Evolutionary conservation across 2,113 vertebrate genomes (phyloP).

Genomic region (Asarcornis scutulata): DNA sequence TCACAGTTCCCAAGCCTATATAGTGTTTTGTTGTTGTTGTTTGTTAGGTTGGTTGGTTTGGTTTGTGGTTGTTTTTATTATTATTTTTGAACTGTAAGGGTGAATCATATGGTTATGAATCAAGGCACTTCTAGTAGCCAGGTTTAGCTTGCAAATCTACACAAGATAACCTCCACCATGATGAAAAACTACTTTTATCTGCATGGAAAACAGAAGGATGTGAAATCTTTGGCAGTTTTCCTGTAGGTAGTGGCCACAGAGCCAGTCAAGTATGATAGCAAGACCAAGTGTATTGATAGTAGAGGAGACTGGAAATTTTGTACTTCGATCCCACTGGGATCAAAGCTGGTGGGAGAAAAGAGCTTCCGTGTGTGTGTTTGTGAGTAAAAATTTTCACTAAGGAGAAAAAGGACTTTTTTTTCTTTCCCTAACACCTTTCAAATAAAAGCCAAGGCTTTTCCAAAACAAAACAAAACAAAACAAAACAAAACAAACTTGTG

Average conservation of each 20-base stretch:
- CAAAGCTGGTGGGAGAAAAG: neutral
- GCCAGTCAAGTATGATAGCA: neutral
- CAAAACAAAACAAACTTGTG: too few relatives aligned
- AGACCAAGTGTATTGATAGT: neutral
- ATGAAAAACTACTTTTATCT: neutral
- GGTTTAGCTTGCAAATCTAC: neutral
- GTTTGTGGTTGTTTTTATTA: too few relatives aligned
- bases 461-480: neutral
- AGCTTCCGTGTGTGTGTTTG: neutral
- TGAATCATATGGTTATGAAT: neutral
- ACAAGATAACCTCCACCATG: neutral
- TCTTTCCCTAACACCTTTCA: neutral
- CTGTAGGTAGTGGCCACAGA: neutral
- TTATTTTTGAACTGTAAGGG: neutral
- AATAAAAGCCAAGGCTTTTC: neutral
- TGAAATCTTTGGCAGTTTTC: neutral
- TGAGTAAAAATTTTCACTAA: neutral
- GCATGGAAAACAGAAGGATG: neutral
- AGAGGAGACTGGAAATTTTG: neutral
- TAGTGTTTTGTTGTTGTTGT: too few relatives aligned
- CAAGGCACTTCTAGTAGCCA: neutral
- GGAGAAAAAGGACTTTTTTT: neutral
- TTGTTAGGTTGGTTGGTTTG: too few relatives aligned
- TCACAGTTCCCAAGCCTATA: neutral
- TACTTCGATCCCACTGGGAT: neutral